Evolutionary conservation across 2,797 vertebrate genomes (phyloP).

Genomic region (Trachops cirrhosus): DNA sequence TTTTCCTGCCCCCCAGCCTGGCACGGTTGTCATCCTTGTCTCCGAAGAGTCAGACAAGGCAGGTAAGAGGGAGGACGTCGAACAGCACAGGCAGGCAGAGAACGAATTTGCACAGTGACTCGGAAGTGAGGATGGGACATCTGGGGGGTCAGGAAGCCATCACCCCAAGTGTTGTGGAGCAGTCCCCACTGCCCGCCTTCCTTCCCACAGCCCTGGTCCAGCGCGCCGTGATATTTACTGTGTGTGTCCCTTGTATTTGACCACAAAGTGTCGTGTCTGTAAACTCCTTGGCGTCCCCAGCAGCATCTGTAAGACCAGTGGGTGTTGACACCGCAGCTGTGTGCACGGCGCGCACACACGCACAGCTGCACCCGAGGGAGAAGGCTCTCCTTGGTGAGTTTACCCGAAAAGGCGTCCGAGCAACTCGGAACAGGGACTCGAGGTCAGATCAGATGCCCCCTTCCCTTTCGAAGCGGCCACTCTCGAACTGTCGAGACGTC

Average conservation of each 20-base stretch:
- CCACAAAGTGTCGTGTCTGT: neutral
- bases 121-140: too few species aligned
- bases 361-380: neutral
- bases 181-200: neutral
- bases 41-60: neutral
- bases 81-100: fast-evolving
- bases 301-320: too few species aligned
- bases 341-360: too few species aligned
- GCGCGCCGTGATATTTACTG: fast-evolving
- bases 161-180: neutral
- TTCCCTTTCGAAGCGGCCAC: neutral
- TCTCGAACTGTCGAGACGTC: neutral
- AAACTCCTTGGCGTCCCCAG: neutral
- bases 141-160: too few species aligned
- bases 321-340: neutral
- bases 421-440: neutral
- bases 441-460: neutral
- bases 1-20: neutral
- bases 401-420: neutral
- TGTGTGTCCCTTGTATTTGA: neutral
- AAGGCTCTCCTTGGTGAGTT: too few species aligned
- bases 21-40: fast-evolving
- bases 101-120: too few species aligned
- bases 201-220: neutral
- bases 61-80: neutral